A percentile compares a stretch with the other conserved stretches of the same genome.
phyloP scores from a whole-genome alignment of 1,140 invertebrate genomes.

The Notospermus geniculatus region DNA sequence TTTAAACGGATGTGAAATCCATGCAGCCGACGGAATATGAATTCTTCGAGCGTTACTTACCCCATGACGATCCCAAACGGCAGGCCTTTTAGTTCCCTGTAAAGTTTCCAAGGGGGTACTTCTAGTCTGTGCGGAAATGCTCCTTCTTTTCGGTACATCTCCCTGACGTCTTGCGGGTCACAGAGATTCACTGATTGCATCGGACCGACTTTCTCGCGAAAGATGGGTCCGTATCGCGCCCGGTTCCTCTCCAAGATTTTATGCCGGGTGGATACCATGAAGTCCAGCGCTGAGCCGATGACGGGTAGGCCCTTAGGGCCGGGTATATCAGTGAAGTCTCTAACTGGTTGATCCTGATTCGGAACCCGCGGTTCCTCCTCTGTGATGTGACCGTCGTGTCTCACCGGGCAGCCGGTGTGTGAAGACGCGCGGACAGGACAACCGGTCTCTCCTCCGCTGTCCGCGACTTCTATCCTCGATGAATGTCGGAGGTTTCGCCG shows the following conservation, averaged over 20 bases:
- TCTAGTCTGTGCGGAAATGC: neutral
- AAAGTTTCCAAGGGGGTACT: conserved; percentile 3
- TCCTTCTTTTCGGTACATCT: neutral
- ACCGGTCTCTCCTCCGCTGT: too few relatives aligned
- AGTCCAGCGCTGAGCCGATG: conserved; percentile 2
- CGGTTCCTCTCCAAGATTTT: neutral
- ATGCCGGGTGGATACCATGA: neutral
- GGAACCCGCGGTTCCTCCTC: too few relatives aligned
- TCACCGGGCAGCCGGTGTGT: too few relatives aligned
- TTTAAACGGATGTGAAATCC: too few relatives aligned
- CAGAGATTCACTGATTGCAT: conserved; percentile 8
- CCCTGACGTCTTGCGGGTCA: neutral
- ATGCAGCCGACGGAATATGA: too few relatives aligned
- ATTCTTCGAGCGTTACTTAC: too few relatives aligned
- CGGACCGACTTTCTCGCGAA: conserved; percentile 7
- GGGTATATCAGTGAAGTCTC: conserved; percentile 6
- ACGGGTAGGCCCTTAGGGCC: conserved; percentile 3
- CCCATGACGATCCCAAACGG: conserved; percentile 5
- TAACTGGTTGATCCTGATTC: neutral
- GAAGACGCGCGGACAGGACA: too few relatives aligned
- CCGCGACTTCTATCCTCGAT: too few relatives aligned
- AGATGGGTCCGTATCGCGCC: neutral
- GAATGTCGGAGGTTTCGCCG: too few relatives aligned
- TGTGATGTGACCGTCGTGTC: too few relatives aligned
- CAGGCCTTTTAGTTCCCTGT: neutral